phyloP scores from a whole-genome alignment of 2,888 invertebrate genomes.

The Sphaeridia pumilis region DNA sequence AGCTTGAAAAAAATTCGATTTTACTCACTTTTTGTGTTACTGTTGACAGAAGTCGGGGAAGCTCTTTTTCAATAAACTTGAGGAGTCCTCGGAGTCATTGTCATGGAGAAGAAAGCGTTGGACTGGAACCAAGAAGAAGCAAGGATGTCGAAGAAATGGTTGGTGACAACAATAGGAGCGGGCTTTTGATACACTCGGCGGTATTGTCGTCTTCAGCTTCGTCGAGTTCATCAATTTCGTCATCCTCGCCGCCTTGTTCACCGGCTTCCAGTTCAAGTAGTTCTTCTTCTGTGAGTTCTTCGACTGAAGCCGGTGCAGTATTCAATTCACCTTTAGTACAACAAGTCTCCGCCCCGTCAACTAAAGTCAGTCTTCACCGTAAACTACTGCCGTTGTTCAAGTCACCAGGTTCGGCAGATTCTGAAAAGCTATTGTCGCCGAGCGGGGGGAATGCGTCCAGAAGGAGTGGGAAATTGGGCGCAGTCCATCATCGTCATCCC shows the following conservation, averaged over 20 bases:
- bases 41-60: slow-evolving; percentile 29
- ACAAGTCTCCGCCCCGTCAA: neutral
- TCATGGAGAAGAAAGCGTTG: too few species aligned
- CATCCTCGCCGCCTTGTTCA: neutral
- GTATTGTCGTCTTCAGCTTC: neutral
- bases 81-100: too few species aligned
- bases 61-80: slow-evolving; percentile 20
- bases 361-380: neutral
- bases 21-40: neutral
- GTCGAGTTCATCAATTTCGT: neutral
- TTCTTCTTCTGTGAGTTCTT: slow-evolving; percentile 1
- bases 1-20: too few species aligned
- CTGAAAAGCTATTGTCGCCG: too few species aligned
- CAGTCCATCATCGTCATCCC: too few species aligned
- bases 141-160: neutral
- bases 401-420: too few species aligned
- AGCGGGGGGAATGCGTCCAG: too few species aligned
- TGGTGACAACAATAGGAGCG: neutral
- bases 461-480: too few species aligned
- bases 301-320: too few species aligned
- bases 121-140: neutral
- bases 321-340: neutral
- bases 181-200: neutral
- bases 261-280: neutral
- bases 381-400: too few species aligned